These are phyloP conservation scores for Ichneumon xanthorius DNA, from an alignment of 2,888 invertebrate species.

Conservation along the genomic window DNA sequence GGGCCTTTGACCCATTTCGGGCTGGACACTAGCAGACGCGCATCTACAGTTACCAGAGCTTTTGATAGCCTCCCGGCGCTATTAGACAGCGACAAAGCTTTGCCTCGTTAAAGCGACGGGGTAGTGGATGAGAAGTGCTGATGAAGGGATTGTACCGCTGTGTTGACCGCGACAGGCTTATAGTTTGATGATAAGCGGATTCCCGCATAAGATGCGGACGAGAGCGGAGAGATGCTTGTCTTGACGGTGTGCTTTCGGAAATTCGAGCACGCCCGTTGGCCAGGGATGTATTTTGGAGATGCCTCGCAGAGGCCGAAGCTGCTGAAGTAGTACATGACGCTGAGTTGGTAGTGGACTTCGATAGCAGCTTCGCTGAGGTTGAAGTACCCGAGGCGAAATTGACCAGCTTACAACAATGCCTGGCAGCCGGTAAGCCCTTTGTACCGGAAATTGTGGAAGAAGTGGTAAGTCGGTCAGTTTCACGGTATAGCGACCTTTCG, in stretches of 20 bases:
- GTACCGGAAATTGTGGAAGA: background rate
- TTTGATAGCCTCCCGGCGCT: background rate
- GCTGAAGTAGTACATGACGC: background rate
- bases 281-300: background rate
- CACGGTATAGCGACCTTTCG: conserved; percentile 2
- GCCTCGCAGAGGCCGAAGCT: background rate
- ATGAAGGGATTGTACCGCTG: conserved; percentile 18
- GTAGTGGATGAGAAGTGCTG: conserved; percentile 21
- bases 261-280: background rate
- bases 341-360: background rate
- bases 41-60: background rate
- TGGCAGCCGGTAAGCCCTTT: background rate
- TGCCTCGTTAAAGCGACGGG: conserved; percentile 6
- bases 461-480: conserved; percentile 29
- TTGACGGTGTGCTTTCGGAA: background rate
- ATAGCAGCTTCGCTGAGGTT: background rate
- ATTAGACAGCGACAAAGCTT: background rate
- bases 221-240: conserved; percentile 10
- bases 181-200: conserved; percentile 31
- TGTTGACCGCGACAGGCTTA: conserved; percentile 24
- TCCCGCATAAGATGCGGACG: conserved; percentile 13
- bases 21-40: background rate
- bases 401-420: background rate
- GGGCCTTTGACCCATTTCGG: conserved; percentile 36
- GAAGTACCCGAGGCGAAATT: background rate